phyloP scores from a whole-genome alignment of 2,888 invertebrate genomes.

The Tenthredo livida region DNA sequence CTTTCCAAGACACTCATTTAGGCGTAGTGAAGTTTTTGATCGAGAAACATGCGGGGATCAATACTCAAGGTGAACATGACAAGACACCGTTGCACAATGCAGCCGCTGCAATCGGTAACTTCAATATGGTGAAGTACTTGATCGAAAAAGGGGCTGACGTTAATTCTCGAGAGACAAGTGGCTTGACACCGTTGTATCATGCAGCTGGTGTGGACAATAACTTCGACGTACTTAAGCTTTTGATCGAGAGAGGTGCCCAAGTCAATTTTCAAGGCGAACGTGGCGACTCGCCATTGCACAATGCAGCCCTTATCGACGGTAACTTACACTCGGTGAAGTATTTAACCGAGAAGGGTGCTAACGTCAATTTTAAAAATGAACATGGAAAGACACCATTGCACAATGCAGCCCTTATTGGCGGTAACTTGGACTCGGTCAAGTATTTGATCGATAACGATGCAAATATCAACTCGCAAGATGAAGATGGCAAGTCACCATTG shows the following conservation, averaged over 20 bases:
- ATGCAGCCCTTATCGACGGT: not conserved
- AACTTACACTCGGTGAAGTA: not conserved
- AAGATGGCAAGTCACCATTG: not conserved
- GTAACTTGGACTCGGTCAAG: not conserved
- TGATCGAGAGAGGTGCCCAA: not conserved
- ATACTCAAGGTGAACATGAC: not conserved
- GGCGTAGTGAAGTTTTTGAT: not conserved
- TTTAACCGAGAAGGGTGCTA: not conserved
- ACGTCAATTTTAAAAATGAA: not conserved
- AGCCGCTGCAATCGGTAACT: not conserved
- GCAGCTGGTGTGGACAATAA: not conserved
- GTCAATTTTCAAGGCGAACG: not conserved
- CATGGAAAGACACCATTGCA: not conserved
- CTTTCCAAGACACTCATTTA: not conserved
- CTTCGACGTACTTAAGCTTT: not conserved
- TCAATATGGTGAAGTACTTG: not conserved
- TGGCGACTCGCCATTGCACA: not conserved
- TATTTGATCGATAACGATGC: not conserved
- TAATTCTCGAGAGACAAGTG: not conserved
- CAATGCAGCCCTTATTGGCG: not conserved
- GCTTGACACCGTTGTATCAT: conserved; percentile 13
- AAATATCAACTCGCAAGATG: not conserved
- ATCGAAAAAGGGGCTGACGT: not conserved
- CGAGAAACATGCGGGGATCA: not conserved
- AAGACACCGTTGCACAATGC: not conserved